These are phyloP conservation scores for Podocnemis expansa DNA, from an alignment of 2,113 vertebrate genomes.

Conservation along the genomic window DNA sequence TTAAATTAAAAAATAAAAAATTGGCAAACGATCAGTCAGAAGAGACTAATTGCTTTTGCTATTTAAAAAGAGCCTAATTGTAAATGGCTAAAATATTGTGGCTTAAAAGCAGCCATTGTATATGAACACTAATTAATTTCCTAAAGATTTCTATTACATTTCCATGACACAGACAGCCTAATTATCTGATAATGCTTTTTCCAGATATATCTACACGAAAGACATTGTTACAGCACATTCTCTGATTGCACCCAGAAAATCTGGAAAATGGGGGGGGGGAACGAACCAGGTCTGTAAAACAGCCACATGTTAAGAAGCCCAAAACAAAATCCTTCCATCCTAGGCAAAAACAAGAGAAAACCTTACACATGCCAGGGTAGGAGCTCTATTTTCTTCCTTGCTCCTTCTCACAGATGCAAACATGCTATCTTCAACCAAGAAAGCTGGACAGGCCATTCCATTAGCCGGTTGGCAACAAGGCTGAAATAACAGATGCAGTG, in stretches of 20 bases:
- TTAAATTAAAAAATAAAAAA: constrained; percentile 39
- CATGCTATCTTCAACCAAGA: not conserved
- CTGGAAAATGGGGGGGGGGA: constrained; percentile 23
- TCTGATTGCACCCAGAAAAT: constrained; percentile 25
- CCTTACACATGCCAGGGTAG: constrained; percentile 27
- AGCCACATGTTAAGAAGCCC: not conserved
- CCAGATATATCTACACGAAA: constrained; percentile 24
- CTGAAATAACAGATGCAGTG: not conserved
- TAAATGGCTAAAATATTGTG: constrained; percentile 69
- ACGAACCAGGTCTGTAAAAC: constrained; percentile 29
- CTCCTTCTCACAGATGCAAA: not conserved
- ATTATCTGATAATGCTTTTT: constrained; percentile 73
- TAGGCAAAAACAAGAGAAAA: constrained; percentile 31
- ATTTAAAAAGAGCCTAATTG: constrained; percentile 64
- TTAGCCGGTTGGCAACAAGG: not conserved
- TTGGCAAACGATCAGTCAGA: constrained; percentile 54
- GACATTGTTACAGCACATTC: constrained; percentile 33
- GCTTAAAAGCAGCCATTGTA: constrained; percentile 74
- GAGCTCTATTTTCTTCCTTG: constrained; percentile 49
- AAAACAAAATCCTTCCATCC: constrained; percentile 17
- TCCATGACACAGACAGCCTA: constrained; percentile 66
- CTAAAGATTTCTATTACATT: constrained; percentile 75
- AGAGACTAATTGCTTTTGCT: constrained; percentile 66
- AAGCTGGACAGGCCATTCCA: not conserved
- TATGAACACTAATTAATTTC: constrained; percentile 79